These are phyloP conservation scores for Macaca mulatta DNA, from an alignment of 2,113 vertebrate species.

Conservation along the genomic window DNA sequence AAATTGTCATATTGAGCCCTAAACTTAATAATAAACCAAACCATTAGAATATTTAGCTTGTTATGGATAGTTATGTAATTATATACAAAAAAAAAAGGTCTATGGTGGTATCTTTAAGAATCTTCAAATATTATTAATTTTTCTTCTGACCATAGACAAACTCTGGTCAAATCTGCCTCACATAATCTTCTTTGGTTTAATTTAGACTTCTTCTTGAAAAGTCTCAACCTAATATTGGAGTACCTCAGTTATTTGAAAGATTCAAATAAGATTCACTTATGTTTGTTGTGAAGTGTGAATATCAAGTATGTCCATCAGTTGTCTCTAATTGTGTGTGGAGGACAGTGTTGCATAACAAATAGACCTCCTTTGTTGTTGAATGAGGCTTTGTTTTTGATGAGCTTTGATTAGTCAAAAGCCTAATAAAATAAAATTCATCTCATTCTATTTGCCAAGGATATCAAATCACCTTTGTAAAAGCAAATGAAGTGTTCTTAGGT, in stretches of 20 bases:
- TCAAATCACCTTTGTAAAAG: not conserved
- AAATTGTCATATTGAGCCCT: not conserved
- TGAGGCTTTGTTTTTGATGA: not conserved
- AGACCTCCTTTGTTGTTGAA: not conserved
- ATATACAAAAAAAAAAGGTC: not conserved
- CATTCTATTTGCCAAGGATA: not conserved
- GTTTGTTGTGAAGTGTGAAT: not conserved
- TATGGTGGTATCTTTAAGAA: not conserved
- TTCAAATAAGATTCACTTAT: not conserved
- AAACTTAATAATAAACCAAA: slow-evolving; percentile 5
- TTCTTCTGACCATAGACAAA: not conserved
- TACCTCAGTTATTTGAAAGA: not conserved
- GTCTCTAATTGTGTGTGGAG: not conserved
- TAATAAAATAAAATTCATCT: not conserved
- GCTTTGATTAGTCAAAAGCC: slow-evolving; percentile 10
- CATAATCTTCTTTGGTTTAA: not conserved
- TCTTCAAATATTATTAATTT: not conserved
- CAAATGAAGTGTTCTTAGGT: not conserved
- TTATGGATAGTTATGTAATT: not conserved
- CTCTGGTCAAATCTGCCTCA: not conserved
- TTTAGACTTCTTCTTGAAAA: not conserved
- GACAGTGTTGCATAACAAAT: not conserved
- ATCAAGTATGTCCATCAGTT: not conserved
- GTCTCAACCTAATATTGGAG: not conserved
- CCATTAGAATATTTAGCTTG: not conserved